These are phyloP conservation scores for Gambusia affinis DNA, from an alignment of 2,113 vertebrate genomes.

Conservation along the genomic window DNA sequence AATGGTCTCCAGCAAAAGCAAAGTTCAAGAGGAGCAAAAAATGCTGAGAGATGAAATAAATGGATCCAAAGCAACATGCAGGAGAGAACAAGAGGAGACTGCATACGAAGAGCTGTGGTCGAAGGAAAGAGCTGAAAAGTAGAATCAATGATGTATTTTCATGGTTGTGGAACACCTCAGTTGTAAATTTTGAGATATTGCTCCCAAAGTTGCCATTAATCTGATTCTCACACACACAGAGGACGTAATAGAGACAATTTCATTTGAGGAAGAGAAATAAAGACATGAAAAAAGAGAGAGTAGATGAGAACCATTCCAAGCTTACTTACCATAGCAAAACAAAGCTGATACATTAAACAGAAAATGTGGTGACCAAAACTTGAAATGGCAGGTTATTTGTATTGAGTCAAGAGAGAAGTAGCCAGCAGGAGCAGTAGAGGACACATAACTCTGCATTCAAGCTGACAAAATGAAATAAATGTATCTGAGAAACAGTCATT, in stretches of 20 bases:
- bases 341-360: neutral
- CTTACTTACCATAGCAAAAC: neutral
- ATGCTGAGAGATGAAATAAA: constrained; percentile 48
- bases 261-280: constrained; percentile 8
- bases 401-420: constrained; percentile 23
- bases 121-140: constrained; percentile 14
- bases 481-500: neutral
- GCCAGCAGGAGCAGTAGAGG: constrained; percentile 40
- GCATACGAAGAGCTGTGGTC: constrained; percentile 15
- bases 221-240: constrained; percentile 1
- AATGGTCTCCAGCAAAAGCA: constrained; percentile 11
- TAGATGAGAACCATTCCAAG: neutral
- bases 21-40: constrained; percentile 15
- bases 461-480: neutral
- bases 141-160: constrained; percentile 31
- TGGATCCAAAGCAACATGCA: constrained; percentile 7
- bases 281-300: neutral
- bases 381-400: constrained; percentile 27
- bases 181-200: constrained; percentile 29
- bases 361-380: neutral
- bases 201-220: constrained; percentile 28
- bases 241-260: neutral
- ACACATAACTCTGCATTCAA: neutral
- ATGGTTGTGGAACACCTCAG: constrained; percentile 22
- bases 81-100: too few species aligned